Evolutionary conservation across 2,888 invertebrate genomes (phyloP).

Genomic region (Phaonia tiefii): DNA sequence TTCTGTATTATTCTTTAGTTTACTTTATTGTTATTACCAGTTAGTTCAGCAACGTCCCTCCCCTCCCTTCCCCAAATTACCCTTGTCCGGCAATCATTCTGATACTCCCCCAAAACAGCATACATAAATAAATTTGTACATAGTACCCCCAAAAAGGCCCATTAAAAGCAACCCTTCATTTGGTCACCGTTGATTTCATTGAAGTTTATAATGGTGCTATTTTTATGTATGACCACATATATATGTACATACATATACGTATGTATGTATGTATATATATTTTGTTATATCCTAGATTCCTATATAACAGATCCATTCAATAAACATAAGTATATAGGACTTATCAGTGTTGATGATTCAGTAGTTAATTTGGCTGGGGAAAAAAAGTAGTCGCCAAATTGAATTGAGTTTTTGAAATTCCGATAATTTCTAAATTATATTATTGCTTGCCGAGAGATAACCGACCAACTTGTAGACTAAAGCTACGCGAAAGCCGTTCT

Average conservation of each 20-base stretch:
- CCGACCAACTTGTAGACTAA: no score
- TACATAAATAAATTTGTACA: background rate
- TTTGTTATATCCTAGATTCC: conserved; percentile 28
- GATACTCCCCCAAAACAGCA: background rate
- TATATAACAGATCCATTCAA: no score
- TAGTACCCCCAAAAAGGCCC: background rate
- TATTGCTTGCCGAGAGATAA: no score
- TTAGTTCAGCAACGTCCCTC: conserved; percentile 7
- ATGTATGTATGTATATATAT: conserved; percentile 15
- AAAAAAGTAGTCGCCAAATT: no score
- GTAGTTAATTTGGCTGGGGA: no score
- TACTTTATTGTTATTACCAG: conserved; percentile 29
- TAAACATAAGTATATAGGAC: no score
- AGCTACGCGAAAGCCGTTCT: no score
- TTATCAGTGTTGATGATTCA: no score
- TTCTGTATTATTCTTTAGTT: conserved; percentile 25
- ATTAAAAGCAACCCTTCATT: conserved; percentile 38
- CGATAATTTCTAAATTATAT: no score
- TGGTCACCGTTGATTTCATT: conserved; percentile 34
- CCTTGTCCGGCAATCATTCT: background rate
- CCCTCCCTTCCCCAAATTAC: background rate
- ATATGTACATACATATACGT: background rate
- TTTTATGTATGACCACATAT: conserved; percentile 25
- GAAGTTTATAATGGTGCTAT: no score
- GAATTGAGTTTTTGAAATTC: no score